A percentile compares a stretch with the other conserved stretches of the same genome.
Evolutionary conservation across 2,888 invertebrate species (phyloP).

Genomic region (Ypsolopha sequella): DNA sequence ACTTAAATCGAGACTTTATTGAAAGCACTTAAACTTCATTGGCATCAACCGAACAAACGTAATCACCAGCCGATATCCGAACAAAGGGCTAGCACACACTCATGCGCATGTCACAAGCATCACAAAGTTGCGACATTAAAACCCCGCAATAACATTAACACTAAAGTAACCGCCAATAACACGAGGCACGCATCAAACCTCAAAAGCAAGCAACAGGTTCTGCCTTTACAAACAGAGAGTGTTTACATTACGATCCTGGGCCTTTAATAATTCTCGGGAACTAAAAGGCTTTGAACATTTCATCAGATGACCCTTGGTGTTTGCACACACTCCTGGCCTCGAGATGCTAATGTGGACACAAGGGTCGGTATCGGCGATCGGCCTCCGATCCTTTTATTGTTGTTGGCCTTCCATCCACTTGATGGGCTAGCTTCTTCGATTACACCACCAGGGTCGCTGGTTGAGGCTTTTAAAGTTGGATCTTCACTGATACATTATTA

Average conservation of each 20-base stretch:
- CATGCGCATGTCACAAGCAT: constrained; percentile 9
- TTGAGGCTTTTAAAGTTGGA: no score
- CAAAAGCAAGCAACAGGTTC: constrained; percentile 60
- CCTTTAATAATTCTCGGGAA: constrained; percentile 69
- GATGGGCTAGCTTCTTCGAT: constrained; percentile 48
- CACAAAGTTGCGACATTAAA: constrained; percentile 59
- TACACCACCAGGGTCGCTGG: constrained; percentile 20
- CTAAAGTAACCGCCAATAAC: constrained; percentile 69
- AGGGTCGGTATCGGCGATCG: constrained; percentile 68
- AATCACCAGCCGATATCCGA: constrained; percentile 14
- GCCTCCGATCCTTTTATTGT: constrained; percentile 56
- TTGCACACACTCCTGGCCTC: constrained; percentile 63
- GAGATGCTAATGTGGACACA: constrained; percentile 71
- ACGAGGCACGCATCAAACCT: constrained; percentile 59
- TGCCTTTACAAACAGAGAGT: constrained; percentile 60
- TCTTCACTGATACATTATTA: no score
- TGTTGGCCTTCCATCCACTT: constrained; percentile 47
- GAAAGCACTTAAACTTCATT: constrained; percentile 2
- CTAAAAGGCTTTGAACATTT: constrained; percentile 72
- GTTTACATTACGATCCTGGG: constrained; percentile 26
- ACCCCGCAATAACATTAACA: constrained; percentile 51
- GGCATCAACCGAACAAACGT: constrained; percentile 1
- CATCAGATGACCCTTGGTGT: constrained; percentile 70
- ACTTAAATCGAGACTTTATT: constrained; percentile 2
- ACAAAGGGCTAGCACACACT: constrained; percentile 20